Conservation (phyloP, 2,888 invertebrate genomes). For the Isotomurus palustris region DNA sequence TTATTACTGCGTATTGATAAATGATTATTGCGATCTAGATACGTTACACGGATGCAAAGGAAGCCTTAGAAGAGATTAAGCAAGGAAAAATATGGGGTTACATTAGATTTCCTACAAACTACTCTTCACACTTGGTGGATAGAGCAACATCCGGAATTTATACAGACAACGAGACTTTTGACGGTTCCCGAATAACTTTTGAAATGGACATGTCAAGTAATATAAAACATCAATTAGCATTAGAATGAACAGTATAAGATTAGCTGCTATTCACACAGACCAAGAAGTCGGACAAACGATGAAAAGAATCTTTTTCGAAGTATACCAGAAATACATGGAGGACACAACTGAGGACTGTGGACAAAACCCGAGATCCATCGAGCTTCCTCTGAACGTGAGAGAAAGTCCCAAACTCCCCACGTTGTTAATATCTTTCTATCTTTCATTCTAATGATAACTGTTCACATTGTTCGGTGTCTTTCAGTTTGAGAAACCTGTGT, state of each 20-base stretch:
- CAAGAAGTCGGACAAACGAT: conserved; percentile 88
- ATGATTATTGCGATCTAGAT: conserved; percentile 9
- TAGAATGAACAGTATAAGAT: neutral
- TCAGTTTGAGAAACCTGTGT: conserved; percentile 78
- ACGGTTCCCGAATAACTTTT: conserved; percentile 78
- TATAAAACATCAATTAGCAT: conserved; percentile 1
- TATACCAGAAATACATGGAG: conserved; percentile 79
- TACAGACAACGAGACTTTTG: conserved; percentile 77
- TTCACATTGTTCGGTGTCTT: conserved; percentile 49
- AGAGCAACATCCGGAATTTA: conserved; percentile 73
- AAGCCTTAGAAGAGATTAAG: conserved; percentile 67
- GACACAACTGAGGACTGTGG: conserved; percentile 67
- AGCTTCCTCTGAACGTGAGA: conserved; percentile 28
- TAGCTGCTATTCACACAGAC: conserved; percentile 58
- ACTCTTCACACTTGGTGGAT: conserved; percentile 77
- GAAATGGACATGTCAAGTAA: conserved; percentile 90
- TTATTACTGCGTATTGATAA: too few relatives aligned
- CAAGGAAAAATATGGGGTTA: conserved; percentile 82
- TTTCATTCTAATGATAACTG: neutral
- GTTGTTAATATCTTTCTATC: neutral
- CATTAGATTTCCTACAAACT: conserved; percentile 80
- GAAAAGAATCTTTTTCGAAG: conserved; percentile 75
- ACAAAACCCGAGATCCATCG: conserved; percentile 75
- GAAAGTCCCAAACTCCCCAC: neutral
- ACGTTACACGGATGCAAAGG: conserved; percentile 46